Percentiles rank a stretch among this genome's conserved stretches.
Conservation (phyloP, 2,113 vertebrate species). For the Triplophysa rosa region DNA sequence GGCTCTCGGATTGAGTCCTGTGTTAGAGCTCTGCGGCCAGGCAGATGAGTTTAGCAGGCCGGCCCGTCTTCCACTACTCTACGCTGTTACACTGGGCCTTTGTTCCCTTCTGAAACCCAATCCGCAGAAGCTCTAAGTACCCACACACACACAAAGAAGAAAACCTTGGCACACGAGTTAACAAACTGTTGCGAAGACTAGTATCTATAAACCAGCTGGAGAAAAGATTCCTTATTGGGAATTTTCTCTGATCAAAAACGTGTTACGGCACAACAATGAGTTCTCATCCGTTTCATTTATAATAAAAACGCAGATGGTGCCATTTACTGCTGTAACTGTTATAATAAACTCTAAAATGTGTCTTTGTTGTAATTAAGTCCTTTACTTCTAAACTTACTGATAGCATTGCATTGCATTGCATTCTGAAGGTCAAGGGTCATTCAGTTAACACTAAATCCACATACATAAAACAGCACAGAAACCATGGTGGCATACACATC, state of each 20-base stretch:
- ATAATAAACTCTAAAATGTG: neutral
- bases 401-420: neutral
- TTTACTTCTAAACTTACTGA: neutral
- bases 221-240: slow-evolving; percentile 2
- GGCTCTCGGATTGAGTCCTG: neutral
- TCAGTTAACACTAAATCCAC: neutral
- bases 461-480: neutral
- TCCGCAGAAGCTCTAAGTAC: slow-evolving; percentile 77
- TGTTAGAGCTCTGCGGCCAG: slow-evolving; percentile 74
- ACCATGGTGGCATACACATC: neutral
- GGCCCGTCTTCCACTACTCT: slow-evolving; percentile 83
- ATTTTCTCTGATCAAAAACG: neutral
- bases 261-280: neutral
- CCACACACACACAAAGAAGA: slow-evolving; percentile 47
- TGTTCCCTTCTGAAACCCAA: slow-evolving; percentile 91
- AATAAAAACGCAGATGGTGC: neutral
- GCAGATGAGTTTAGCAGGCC: slow-evolving; percentile 88
- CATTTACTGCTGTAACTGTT: neutral
- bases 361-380: too few relatives aligned
- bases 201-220: slow-evolving; percentile 35
- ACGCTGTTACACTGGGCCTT: slow-evolving; percentile 78
- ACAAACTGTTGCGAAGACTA: slow-evolving; percentile 22
- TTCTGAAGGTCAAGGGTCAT: slow-evolving; percentile 2
- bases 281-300: slow-evolving; percentile 4
- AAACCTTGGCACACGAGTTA: slow-evolving; percentile 50